Base-by-base conservation (phyloP, 2,888 invertebrate genomes). In the Drosophila atripex region DNA sequence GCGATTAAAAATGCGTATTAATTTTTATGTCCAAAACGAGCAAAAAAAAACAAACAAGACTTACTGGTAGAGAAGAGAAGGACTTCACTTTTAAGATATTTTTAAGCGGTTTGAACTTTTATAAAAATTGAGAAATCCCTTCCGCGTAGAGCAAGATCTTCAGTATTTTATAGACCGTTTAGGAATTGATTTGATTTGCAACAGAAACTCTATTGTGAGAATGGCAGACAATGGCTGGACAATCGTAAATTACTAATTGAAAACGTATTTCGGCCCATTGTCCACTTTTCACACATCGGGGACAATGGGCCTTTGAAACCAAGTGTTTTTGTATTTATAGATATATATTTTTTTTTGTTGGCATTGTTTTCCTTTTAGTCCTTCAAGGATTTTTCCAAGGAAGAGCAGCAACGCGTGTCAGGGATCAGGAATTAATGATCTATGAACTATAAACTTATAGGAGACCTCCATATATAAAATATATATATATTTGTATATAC, bases 191-290 rank as follows among this genome's bases (percentile, higher is more conserved):
- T 80, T 71, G 77, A 75, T 82, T 75, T 75, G 79, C 86, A 66
- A 77, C 69, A 56, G 46, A 58, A 78, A 76, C 50, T 59, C 16
- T 11, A 41, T 41, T 41, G 39, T 39, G 6, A 2, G 50, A 46
- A 66, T 38, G 50, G 47, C 60, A 54, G 30, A 70, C 59, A 57
- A 61, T 18, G 28, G 35, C n/a, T 14, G 78, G 49, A 65, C 71
- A 76, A 77, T 83, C 86, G 78, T 82, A 86, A 80, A 82, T 80
- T 84, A 76, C 61, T 84, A 84, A 82, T 86, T 86, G 82, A 80
- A 86, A 84, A 84, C 65, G 80, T 66, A 84, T 86, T 80, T 75
- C 21, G 71, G 41, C 38, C 70, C 50, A 54, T 61, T 71, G 61
- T 71, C 28, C 71, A 61, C 70, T 43, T 69, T 52, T 58, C 46